Percentiles rank a stretch among this genome's conserved stretches.
These are phyloP conservation scores for Rousettus leschenaultii DNA, from an alignment of 2,113 vertebrate species.

Conservation along the genomic window DNA sequence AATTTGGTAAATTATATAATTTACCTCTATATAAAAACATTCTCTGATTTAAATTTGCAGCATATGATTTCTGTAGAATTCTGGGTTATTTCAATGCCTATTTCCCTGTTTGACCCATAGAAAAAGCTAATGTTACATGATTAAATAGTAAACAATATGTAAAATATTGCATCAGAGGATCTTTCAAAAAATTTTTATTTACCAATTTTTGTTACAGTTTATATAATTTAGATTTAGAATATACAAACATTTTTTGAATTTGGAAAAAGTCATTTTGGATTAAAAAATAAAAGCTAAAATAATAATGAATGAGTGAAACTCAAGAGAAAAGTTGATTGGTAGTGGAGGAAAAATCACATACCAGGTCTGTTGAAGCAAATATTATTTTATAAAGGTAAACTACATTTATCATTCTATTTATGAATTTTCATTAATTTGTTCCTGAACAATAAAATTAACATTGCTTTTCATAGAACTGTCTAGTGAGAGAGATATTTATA, in stretches of 20 bases:
- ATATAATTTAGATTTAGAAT: not conserved
- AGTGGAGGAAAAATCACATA: not conserved
- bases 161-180: not conserved
- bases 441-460: not conserved
- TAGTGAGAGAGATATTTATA: slow-evolving; percentile 8
- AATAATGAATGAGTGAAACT: not conserved
- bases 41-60: not conserved
- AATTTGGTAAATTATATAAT: no score
- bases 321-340: not conserved
- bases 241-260: not conserved
- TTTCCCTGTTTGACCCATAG: not conserved
- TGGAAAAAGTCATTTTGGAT: not conserved
- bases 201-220: not conserved
- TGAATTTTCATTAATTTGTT: slow-evolving; percentile 36
- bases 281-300: not conserved
- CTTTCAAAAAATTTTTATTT: not conserved
- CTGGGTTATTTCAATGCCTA: not conserved
- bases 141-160: not conserved
- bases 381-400: slow-evolving; percentile 5
- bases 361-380: not conserved
- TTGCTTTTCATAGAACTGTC: slow-evolving; percentile 24
- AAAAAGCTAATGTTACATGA: not conserved
- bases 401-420: slow-evolving; percentile 18
- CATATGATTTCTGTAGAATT: not conserved
- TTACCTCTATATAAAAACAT: not conserved